These are phyloP conservation scores for Melieria picta DNA, from an alignment of 2,888 invertebrate genomes.

Conservation along the genomic window DNA sequence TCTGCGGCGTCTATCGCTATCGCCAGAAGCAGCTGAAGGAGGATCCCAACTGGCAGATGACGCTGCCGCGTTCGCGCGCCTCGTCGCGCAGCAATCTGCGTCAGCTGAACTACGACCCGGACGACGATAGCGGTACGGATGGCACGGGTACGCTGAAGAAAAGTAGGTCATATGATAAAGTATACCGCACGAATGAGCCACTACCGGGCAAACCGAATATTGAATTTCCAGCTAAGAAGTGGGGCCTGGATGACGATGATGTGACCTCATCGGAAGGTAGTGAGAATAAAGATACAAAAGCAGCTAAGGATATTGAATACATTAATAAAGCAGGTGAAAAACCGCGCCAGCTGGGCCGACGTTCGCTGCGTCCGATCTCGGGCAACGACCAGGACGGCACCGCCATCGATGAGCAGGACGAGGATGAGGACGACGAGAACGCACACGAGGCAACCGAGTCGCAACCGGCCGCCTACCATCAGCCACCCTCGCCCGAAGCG, in stretches of 20 bases:
- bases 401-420: slow-evolving; percentile 44
- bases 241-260: slow-evolving; percentile 79
- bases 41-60: slow-evolving; percentile 70
- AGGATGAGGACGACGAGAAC: slow-evolving; percentile 45
- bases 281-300: slow-evolving; percentile 72
- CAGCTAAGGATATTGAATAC: slow-evolving; percentile 73
- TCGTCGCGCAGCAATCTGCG: slow-evolving; percentile 71
- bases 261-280: slow-evolving; percentile 72
- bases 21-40: slow-evolving; percentile 71
- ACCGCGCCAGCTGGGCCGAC: slow-evolving; percentile 71
- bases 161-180: slow-evolving; percentile 80
- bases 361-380: slow-evolving; percentile 67
- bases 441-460: slow-evolving; percentile 40
- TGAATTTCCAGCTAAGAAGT: slow-evolving; percentile 83
- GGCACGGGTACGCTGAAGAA: slow-evolving; percentile 72
- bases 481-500: slow-evolving; percentile 56
- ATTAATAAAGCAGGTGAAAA: slow-evolving; percentile 67
- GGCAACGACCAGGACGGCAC: slow-evolving; percentile 61
- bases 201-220: slow-evolving; percentile 76
- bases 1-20: slow-evolving; percentile 73
- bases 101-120: slow-evolving; percentile 63
- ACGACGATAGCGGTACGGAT: slow-evolving; percentile 68
- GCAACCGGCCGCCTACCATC: slow-evolving; percentile 56
- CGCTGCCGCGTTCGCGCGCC: slow-evolving; percentile 71
- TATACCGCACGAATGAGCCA: slow-evolving; percentile 87